Base-by-base conservation (phyloP, 2,797 vertebrate genomes). In the Catamblyrhynchus diadema region DNA sequence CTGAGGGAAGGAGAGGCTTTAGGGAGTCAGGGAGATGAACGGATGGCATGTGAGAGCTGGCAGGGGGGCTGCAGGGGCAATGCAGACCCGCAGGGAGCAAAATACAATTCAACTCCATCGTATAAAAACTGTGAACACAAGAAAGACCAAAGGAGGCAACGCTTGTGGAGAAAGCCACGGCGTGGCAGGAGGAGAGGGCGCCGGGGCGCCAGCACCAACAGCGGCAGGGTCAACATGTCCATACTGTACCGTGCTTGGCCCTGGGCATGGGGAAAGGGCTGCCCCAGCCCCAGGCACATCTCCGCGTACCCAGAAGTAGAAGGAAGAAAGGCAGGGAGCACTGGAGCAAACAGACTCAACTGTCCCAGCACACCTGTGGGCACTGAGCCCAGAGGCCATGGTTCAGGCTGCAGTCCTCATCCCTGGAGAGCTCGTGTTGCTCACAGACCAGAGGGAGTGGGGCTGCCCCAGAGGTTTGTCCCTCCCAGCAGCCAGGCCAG, bases 361-460 rank as follows among this genome's bases (percentile, higher is more conserved):
- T 50, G 83, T 32, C 37, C 32, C 8, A 15, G 45, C 32, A 9
- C 14, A 44, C 2, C 32, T 13, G 39, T 0, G 3, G 30, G 70
- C 8, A 4, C 22, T 1, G 6, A 73, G 47, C 18, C 37, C 67
- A 32, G 22, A 50, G 53, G n/a, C 45, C 47, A 7, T 3, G 4
- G 53, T 27, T 48, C 45, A 47, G 77, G 56, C 77, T 71, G 42
- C 44, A 80, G 64, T 23, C 33, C 33, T 37, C 11, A 3, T 13
- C 13, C 30, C 12, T 1, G 0, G 24, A 67, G 23, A 54, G 57
- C 8, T n/a, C 2, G 0, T 9, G 12, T 6, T 66, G 75, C 25
- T 48, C 14, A 8, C 35, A 70, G 25, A 19, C 41, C 2, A 0
- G 13, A 60, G 12, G 8, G 18, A 88, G 24, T 1, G 0, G 6